These are phyloP conservation scores for Holothuria leucospilota DNA, from an alignment of 53 echinoderm and acorn worm species.

Conservation along the genomic window DNA sequence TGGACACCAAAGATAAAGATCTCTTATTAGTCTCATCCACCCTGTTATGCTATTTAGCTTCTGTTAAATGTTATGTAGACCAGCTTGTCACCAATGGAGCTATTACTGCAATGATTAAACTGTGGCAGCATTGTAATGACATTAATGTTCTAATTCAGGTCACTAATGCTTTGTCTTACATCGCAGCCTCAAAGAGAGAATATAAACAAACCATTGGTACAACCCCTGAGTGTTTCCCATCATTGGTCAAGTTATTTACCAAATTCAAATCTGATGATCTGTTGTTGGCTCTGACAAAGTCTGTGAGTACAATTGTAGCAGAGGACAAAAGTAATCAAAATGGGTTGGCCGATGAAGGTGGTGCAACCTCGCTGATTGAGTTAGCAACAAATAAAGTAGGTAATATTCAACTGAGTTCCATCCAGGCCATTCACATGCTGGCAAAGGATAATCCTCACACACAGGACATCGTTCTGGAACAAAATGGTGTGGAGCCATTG, in stretches of 20 bases:
- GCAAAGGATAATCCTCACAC: conserved; percentile 95
- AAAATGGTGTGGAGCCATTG: conserved; percentile 91
- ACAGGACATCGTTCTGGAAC: conserved; percentile 92
- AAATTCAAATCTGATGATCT: conserved; percentile 69
- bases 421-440: conserved; percentile 86
- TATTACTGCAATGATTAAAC: conserved; percentile 74
- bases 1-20: conserved; percentile 74
- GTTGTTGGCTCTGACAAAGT: conserved; percentile 79
- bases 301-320: conserved; percentile 78
- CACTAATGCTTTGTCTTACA: conserved; percentile 81
- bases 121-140: conserved; percentile 84
- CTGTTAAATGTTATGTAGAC: conserved; percentile 70
- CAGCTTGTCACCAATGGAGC: conserved; percentile 75
- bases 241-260: conserved; percentile 83
- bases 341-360: conserved; percentile 87
- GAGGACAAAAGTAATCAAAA: conserved; percentile 80
- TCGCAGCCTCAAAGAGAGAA: conserved; percentile 74
- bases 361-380: conserved; percentile 83
- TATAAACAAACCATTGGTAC: conserved; percentile 80
- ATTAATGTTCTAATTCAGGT: conserved; percentile 80
- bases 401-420: conserved; percentile 86
- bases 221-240: conserved; percentile 70
- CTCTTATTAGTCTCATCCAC: conserved; percentile 75
- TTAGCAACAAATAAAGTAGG: conserved; percentile 75
- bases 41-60: conserved; percentile 81